Evolutionary conservation across 2,797 vertebrate genomes (phyloP).

Genomic region (Micropoecilia bifurca): DNA sequence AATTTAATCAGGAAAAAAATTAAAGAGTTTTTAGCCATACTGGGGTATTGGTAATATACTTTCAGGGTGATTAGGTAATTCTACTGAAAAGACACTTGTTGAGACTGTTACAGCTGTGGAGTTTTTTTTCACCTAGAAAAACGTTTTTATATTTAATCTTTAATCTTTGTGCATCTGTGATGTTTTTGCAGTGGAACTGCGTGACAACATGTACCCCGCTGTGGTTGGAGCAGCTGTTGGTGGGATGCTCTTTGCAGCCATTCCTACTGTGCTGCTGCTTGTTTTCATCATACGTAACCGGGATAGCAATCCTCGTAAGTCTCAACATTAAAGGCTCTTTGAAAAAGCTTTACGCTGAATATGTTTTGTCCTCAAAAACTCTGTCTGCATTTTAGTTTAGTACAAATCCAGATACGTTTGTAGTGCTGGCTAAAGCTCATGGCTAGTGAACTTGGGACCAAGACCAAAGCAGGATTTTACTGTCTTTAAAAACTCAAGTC

Average conservation of each 20-base stretch:
- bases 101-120: background rate
- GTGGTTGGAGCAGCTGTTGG: slow-evolving; percentile 87
- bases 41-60: background rate
- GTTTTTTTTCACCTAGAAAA: background rate
- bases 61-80: background rate
- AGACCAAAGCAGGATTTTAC: background rate
- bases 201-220: slow-evolving; percentile 85
- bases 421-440: background rate
- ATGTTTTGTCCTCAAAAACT: background rate
- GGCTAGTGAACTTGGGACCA: background rate
- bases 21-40: background rate
- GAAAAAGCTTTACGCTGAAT: background rate
- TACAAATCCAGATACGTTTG: background rate
- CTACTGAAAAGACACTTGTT: background rate
- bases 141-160: background rate
- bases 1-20: background rate
- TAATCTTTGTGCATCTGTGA: slow-evolving; percentile 57
- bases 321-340: background rate
- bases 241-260: slow-evolving; percentile 87
- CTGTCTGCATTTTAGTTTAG: background rate
- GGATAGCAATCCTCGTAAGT: slow-evolving; percentile 87
- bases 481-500: background rate
- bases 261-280: slow-evolving; percentile 81
- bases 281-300: slow-evolving; percentile 85
- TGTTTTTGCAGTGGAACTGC: slow-evolving; percentile 86